Base-by-base conservation (phyloP, 2,888 invertebrate species). In the Eupithecia subumbrata region DNA sequence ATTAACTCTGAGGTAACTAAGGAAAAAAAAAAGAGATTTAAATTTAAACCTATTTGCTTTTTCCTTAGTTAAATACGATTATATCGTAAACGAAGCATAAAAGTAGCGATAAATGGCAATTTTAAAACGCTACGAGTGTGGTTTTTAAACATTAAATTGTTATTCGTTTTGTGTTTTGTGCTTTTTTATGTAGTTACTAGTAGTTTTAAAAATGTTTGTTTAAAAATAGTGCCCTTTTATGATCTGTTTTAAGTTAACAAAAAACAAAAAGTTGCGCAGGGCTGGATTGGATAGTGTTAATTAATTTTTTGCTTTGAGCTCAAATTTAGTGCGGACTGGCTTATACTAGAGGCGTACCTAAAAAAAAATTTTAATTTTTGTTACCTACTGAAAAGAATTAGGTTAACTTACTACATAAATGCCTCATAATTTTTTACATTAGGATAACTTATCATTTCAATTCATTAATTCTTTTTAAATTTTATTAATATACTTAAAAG, bases 81-180 rank as follows among this genome's bases (percentile, higher is more conserved):
- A 81, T 81, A 85, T 83, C 84, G 84, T 85, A 83, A 86, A 85
- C 82, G 25, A 25, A 82, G 82, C 82, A 84, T 85, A 84, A 85
- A 86, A 82, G 82, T 80, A 82, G 78, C 84, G 84, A 85, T 84
- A 83, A 79, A 83, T 83, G 84, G 84, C 80, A 83, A 82, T 86
- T 85, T 84, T 79, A 84, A 85, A 84, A 83, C 80, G 84, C 81
- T 81, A 82, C 80, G 80, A 82, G 80, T 82, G 85, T 83, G 83
- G 78, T 82, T 82, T 80, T 79, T 79, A 63, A 66, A 9, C 45
- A 69, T 74, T 77, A 72, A 63, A 48, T 68, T 64, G 37, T 22
- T 56, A 43, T 40, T 64, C 69, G 74, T 67, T 73, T 76, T 63
- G 45, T 66, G 34, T 37, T 37, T 16, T 37, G 37, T 66, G 40